Base-by-base conservation (phyloP, 2,113 vertebrate species). In the Cynoglossus semilaevis region DNA sequence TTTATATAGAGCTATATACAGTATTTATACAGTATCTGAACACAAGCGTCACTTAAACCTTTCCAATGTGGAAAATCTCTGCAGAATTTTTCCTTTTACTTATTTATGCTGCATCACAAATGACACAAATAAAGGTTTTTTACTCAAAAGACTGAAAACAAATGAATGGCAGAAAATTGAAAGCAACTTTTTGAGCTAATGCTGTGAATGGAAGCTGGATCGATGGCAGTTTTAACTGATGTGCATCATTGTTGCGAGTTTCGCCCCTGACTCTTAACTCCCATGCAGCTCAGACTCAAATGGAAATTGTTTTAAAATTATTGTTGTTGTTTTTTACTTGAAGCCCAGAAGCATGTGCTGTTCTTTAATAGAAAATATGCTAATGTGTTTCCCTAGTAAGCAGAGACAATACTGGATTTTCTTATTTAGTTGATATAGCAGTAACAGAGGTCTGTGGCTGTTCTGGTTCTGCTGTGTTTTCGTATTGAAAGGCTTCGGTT, bases 381-480 rank as follows among this genome's bases (percentile, higher is more conserved):
- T 15, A 12, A 70, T 62, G 36, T 29, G 42, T 4, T 7, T 35
- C 50, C 15, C 18, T 51, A 5, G 18, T n/a, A 51, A 63, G 49
- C 42, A n/a, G 13, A 12, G 12, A 29, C 8, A 9, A 15, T 15
- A n/a, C 19, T 36, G 15, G 61, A 29, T 70, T 60, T 37, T 52
- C 11, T 48, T 67, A 14, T 22, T 22, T 53, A 62, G 36, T 29
- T 41, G 59, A 66, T 71, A 45, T 55, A 15, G 8, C 9, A 41
- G 38, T 41, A 9, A 29, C 22, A 29, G 22, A 29, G 52, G 14
- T 46, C 15, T 29, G 22, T 43, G 44, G 43, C 63, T 72, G 69
- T 74, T 79, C 57, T 67, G 52, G 43, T 75, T 8, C 0, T 36
- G 51, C 13, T 8, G n/a, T 45, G 64, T 79, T 72, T 8, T 8